These are phyloP conservation scores for Eriosoma lanigerum DNA, from an alignment of 1,140 invertebrate genomes.

Conservation along the genomic window DNA sequence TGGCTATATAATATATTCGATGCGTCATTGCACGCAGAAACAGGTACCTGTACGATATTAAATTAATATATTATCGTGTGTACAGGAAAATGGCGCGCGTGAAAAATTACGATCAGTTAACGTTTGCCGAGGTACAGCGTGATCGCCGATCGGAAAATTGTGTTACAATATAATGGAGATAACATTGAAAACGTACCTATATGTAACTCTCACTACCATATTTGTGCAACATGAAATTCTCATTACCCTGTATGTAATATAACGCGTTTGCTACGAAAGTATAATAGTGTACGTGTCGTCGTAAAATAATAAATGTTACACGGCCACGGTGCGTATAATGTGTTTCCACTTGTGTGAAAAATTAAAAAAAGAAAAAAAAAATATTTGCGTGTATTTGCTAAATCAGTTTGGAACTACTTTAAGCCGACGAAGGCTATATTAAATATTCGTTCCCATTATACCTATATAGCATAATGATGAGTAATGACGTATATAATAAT, in stretches of 20 bases:
- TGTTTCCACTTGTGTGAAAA: neutral
- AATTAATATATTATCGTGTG: no score
- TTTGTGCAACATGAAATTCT: no score
- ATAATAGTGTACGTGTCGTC: neutral
- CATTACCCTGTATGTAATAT: neutral
- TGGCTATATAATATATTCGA: neutral
- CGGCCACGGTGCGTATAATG: neutral
- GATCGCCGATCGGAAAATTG: no score
- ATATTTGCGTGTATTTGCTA: neutral
- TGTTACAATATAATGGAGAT: no score
- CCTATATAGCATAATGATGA: neutral
- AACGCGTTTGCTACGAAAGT: neutral
- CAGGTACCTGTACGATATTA: neutral
- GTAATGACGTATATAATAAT: no score
- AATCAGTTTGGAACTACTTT: neutral
- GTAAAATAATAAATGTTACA: constrained; percentile 25
- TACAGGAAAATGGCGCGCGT: constrained; percentile 21
- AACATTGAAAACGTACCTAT: no score
- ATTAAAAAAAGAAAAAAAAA: neutral
- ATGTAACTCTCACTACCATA: no score
- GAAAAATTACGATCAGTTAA: constrained; percentile 27
- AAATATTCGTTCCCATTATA: constrained; percentile 3
- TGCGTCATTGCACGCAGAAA: neutral
- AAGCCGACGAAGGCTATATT: neutral
- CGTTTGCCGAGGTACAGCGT: no score